Percentiles rank a stretch among this genome's conserved stretches.
Conservation (phyloP, 2,113 vertebrate genomes). For the Laticauda colubrina region DNA sequence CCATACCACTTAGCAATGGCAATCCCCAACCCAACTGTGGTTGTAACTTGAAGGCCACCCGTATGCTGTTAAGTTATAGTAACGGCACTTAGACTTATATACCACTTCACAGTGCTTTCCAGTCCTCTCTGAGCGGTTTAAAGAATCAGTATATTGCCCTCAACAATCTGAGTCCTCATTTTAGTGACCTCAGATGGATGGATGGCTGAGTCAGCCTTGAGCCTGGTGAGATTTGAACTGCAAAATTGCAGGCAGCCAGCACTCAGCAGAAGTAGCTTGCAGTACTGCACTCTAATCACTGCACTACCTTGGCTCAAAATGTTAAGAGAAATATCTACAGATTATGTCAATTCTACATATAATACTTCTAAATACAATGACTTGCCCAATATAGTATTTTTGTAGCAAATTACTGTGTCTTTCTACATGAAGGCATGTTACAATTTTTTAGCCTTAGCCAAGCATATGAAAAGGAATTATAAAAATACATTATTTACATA, state of each 20-base stretch:
- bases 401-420: neutral
- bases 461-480: neutral
- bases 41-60: neutral
- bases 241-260: too few relatives aligned
- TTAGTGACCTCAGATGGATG: too few relatives aligned
- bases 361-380: neutral
- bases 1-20: neutral
- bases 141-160: too few relatives aligned
- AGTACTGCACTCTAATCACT: too few relatives aligned
- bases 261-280: too few relatives aligned
- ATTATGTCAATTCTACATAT: neutral
- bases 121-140: too few relatives aligned
- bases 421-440: neutral
- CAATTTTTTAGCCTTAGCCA: neutral
- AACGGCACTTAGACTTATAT: too few relatives aligned
- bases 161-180: too few relatives aligned
- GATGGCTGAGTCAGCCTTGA: too few relatives aligned
- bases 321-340: neutral
- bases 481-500: neutral
- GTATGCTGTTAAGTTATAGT: neutral
- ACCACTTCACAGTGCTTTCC: too few relatives aligned
- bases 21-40: neutral
- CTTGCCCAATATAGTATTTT: neutral
- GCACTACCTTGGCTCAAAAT: neutral
- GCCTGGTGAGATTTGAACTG: too few relatives aligned